Base-by-base conservation (phyloP, 2,888 invertebrate species). In the Cryptus armator region DNA sequence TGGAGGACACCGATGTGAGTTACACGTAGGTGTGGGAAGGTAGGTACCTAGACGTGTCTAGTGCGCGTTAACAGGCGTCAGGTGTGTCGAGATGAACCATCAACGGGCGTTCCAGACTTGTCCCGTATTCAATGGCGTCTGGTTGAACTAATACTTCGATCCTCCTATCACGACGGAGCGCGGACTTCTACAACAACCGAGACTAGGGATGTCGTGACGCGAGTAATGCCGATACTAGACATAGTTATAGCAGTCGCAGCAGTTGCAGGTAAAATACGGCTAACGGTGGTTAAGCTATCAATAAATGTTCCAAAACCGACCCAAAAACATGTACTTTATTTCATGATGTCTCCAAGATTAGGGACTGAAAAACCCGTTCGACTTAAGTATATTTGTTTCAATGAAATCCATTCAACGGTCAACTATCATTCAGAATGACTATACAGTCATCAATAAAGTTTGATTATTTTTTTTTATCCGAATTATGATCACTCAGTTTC, bases 11-110 rank as follows among this genome's bases (percentile, higher is more conserved):
- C 16, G 37, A 81, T 37, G 24, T 67, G 56, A 76, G 37, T 72
- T 37, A 56, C 48, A 48, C 43, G 59, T 53, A 16, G 37, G 59
- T 24, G 72, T 59, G 51, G 62, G 75, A 29, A 43, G 48, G 71
- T 48, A 48, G 86, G 81, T 89, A 89, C 86, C 88, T 85, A 88
- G 88, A 89, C 89, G 86, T 81, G 89, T 90, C 89, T 89, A 88
- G 87, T 75, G 87, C 80, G 84, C 87, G 89, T 90, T 91, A 91
- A 91, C 90, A 87, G 88, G 88, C 89, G 88, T 91, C 91, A 91
- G 90, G 90, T 91, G 90, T 85, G 87, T 86, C 86, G 84, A 83
- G 87, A 89, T 89, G 91, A 88, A 88, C 89, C 89, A 88, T 89
- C 88, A 90, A 88, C 87, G 76, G 70, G 62, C 56, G 64, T 44